Base-by-base conservation (phyloP, 2,888 invertebrate species). In the Apotomis betuletana region DNA sequence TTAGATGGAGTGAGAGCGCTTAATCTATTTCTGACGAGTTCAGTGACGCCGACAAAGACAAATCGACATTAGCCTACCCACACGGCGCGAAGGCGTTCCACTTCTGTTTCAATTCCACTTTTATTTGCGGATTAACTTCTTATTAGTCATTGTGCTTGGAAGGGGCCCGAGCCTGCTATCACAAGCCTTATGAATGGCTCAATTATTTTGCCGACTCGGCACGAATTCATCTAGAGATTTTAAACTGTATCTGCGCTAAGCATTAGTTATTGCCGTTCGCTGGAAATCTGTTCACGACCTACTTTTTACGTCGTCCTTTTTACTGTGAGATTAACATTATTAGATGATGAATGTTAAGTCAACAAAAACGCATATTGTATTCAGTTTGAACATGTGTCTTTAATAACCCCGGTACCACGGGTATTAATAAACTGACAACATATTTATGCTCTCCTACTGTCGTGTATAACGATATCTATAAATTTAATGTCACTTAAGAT, bases 11-110 rank as follows among this genome's bases (percentile, higher is more conserved):
- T 91, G 91, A 92, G 92, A 93, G 90, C 89, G 92, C 93, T 93
- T 93, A 93, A 93, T 93, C 93, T 93, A 93, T 93, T 93, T 93
- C 93, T 93, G 93, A 93, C 93, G 93, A 93, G 93, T 93, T 93
- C 91, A 92, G 90, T 91, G 93, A 93, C 93, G 93, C 92, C 91
- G 93, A 92, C 93, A 91, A 90, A 91, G 93, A 93, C 92, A 91
- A 92, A 93, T 93, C 91, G 93, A 90, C 91, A 91, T 89, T 90
- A 89, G 92, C 90, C 90, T 92, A 92, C 92, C 91, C 93, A 92
- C 92, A 92, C 93, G 91, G 91, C 90, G 85, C 81, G 88, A 90
- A 91, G 89, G 90, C 89, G 91, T 86, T 85, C 88, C 89, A 90
- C 91, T 92, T 92, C 92, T 92, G 92, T 93, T 93, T 93, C 93